A percentile compares a stretch with the other conserved stretches of the same genome.
phyloP scores from a whole-genome alignment of 2,113 vertebrate genomes.

The Phylloscopus trochiloides region DNA sequence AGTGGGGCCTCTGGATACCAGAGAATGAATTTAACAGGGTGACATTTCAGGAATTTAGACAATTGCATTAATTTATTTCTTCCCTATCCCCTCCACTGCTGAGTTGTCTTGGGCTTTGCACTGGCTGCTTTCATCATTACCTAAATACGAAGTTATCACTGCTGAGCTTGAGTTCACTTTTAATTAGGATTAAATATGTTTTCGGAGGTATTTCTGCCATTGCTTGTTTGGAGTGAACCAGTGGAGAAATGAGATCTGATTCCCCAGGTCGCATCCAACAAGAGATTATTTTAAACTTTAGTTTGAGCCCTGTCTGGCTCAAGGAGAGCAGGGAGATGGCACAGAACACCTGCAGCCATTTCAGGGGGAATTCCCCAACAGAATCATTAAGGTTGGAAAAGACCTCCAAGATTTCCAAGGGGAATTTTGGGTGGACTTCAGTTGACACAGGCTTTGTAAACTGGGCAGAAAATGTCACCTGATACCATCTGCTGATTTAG shows the following conservation, averaged over 20 bases:
- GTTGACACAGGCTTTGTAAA: background rate
- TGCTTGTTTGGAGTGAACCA: background rate
- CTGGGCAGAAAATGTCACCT: background rate
- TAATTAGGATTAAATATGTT: background rate
- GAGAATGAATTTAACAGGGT: background rate
- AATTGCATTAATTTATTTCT: background rate
- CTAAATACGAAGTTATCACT: background rate
- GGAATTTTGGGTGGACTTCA: background rate
- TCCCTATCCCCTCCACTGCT: background rate
- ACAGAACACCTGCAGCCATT: background rate
- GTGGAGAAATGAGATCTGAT: background rate
- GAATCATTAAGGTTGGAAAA: background rate
- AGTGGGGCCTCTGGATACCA: background rate
- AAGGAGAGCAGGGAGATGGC: rapidly evolving
- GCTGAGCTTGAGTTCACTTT: background rate
- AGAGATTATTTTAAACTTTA: background rate
- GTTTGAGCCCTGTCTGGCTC: background rate
- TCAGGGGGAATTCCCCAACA: background rate
- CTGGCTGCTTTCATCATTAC: background rate
- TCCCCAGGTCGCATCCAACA: background rate
- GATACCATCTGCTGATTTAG: background rate
- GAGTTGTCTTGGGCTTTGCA: background rate
- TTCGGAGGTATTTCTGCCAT: background rate
- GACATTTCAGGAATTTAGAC: background rate
- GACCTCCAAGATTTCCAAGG: background rate